Percentiles rank a stretch among this genome's conserved stretches.
These are phyloP conservation scores for Sycobia sp. DNA, from an alignment of 1,140 invertebrate species.

Conservation along the genomic window DNA sequence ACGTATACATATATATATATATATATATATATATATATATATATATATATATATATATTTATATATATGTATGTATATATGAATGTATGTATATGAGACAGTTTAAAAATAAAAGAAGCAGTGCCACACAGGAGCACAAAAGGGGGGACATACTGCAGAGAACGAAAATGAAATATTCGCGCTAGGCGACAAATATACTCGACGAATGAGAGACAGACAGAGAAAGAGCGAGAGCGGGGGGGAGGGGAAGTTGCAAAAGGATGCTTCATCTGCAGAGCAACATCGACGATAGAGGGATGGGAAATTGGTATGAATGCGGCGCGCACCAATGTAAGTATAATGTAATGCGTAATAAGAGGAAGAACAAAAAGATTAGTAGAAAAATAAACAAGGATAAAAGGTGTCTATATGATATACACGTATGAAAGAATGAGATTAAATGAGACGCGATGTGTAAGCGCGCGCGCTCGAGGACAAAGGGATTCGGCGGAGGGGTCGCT, in stretches of 20 bases:
- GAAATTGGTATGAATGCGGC: slow-evolving; percentile 13
- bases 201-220: no score
- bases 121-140: neutral
- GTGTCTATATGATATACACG: neutral
- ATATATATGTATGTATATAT: no score
- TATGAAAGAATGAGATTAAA: slow-evolving; percentile 25
- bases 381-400: slow-evolving; percentile 23
- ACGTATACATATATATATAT: no score
- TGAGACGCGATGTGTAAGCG: slow-evolving; percentile 12
- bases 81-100: no score
- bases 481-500: slow-evolving; percentile 16
- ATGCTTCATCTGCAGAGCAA: no score
- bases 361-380: slow-evolving; percentile 4
- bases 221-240: no score
- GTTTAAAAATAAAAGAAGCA: no score
- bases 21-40: no score
- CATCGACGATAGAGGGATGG: no score
- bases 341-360: slow-evolving; percentile 2
- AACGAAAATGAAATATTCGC: neutral
- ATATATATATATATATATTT: no score
- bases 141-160: neutral
- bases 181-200: no score
- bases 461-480: slow-evolving; percentile 18
- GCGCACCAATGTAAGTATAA: slow-evolving; percentile 7
- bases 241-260: no score